Evolutionary conservation across 2,888 invertebrate species (phyloP), one percentile per base, ranked within the genome.

Genomic region (Platypus cylindrus): DNA sequence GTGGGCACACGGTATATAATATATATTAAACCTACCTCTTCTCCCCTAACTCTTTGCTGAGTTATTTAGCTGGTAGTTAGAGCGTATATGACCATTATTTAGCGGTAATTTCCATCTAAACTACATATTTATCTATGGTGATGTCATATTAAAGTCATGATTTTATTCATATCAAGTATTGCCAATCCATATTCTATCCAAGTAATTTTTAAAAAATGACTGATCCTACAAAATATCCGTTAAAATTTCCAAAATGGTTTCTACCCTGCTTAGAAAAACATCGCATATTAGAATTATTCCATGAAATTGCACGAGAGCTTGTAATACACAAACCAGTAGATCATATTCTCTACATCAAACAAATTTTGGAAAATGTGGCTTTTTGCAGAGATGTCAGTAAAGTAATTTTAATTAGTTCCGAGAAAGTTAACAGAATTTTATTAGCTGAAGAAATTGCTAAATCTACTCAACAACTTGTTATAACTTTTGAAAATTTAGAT

Each of bases 241-340:
- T 62, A 17, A 51, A 47, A 12, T 53, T 63, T 40, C 62, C 67
- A 3, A 48, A 61, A 23, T 63, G 63, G 50, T 75, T 74, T 49
- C 53, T 74, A 32, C 73, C 77, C 0, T 75, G 75, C 47, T 58
- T 78, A 37, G 78, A 78, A 49, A 75, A 70, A 50, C 67, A 73
- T 52, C 63, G 73, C 44, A 66, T 78, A 51, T 73, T 73, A 47
- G 71, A 73, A 58, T 54, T 78, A 5, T 73, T 78, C 48, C 69
- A 75, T 58, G 75, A 77, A 49, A 62, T 78, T 50, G 58, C 71
- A 2, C 62, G 65, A 30, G 71, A 75, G 49, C 52, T 78, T 11
- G 56, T 75, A 1, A 58, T 78, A 2, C 62, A 67, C 41, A 60
- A 71, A 43, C 78, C 78, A 1, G 64, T 60, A 13, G 77, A 78